Conservation (phyloP, 2,888 invertebrate species). For the Drosophila multiciliata region DNA sequence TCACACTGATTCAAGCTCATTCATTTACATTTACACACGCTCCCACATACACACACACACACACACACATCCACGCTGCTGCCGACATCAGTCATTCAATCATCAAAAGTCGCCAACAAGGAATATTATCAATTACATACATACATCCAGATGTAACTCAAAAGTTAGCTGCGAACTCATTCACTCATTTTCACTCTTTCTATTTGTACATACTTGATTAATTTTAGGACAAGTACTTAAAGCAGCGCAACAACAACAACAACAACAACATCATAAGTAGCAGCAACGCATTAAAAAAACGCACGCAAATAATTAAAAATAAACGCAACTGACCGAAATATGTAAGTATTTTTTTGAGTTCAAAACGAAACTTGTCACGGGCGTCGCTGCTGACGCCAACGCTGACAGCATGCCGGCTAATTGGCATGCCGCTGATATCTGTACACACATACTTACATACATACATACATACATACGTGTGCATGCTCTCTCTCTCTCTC, state of each 20-base stretch:
- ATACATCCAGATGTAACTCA: conserved; percentile 18
- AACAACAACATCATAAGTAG: conserved; percentile 7
- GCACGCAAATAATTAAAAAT: conserved; percentile 62
- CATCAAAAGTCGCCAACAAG: conserved; percentile 39
- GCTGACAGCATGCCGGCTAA: conserved; percentile 50
- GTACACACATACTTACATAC: conserved; percentile 23
- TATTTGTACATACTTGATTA: conserved; percentile 37
- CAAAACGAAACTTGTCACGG: conserved; percentile 44
- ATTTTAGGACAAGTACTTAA: conserved; percentile 54
- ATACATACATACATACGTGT: conserved; percentile 13
- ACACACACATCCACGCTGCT: neutral
- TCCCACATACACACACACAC: conserved; percentile 14
- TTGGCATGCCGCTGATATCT: conserved; percentile 59
- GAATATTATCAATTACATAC: conserved; percentile 16
- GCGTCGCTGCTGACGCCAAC: conserved; percentile 24
- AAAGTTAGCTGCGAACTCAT: conserved; percentile 39
- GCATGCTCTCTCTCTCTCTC: conserved; percentile 1
- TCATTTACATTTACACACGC: conserved; percentile 35
- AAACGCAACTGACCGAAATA: conserved; percentile 60
- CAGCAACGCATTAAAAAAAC: conserved; percentile 24
- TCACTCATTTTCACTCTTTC: neutral
- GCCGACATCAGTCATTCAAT: conserved; percentile 66
- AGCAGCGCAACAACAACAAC: conserved; percentile 10
- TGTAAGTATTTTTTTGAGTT: conserved; percentile 29
- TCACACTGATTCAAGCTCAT: conserved; percentile 41